Evolutionary conservation across 2,888 invertebrate species (phyloP).

Genomic region (Meteorus colon): DNA sequence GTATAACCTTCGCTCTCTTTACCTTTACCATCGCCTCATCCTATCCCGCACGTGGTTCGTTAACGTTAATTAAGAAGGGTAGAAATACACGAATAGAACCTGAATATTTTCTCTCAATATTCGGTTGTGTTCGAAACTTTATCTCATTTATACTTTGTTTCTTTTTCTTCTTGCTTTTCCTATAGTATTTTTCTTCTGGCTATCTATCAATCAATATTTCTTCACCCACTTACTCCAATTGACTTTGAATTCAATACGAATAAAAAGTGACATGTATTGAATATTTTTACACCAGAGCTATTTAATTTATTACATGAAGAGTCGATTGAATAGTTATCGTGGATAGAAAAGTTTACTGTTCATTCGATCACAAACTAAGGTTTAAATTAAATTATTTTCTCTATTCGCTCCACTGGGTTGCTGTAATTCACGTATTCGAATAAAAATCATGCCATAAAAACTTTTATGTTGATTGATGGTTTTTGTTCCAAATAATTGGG

Average conservation of each 20-base stretch:
- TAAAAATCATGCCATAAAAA: too few relatives aligned
- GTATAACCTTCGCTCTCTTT: constrained; percentile 29
- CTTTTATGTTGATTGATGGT: too few relatives aligned
- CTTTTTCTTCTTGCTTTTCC: neutral
- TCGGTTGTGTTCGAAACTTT: neutral
- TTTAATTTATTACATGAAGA: too few relatives aligned
- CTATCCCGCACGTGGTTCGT: constrained; percentile 55
- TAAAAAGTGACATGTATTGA: neutral
- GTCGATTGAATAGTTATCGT: too few relatives aligned
- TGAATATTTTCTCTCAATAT: constrained; percentile 46
- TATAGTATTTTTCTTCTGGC: neutral
- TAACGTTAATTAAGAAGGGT: constrained; percentile 64
- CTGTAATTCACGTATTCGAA: too few relatives aligned
- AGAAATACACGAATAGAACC: constrained; percentile 36
- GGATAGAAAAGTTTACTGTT: too few relatives aligned
- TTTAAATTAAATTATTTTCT: too few relatives aligned
- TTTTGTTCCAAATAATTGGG: too few relatives aligned
- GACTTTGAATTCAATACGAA: neutral
- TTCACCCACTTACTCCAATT: neutral
- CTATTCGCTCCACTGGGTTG: too few relatives aligned
- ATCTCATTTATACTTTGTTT: neutral
- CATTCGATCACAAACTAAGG: too few relatives aligned
- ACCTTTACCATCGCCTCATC: constrained; percentile 8
- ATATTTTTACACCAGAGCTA: too few relatives aligned
- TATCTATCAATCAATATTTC: constrained; percentile 11